Conservation (phyloP, 2,113 vertebrate species). For the Pyrgilauda ruficollis region DNA sequence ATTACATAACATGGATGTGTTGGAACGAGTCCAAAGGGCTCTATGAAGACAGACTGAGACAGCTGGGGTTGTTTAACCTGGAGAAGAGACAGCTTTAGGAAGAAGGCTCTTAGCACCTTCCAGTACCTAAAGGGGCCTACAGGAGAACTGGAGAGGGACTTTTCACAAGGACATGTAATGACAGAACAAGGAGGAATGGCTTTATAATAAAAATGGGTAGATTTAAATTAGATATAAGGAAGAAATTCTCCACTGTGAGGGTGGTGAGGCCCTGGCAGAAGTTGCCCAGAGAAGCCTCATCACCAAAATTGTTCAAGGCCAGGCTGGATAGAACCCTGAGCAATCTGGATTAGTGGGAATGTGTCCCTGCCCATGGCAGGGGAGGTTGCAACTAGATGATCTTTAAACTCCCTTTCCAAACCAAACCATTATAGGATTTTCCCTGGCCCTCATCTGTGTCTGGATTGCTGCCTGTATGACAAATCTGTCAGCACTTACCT, state of each 20-base stretch:
- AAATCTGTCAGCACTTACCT: background rate
- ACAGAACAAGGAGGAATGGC: background rate
- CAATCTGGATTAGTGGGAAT: rapidly evolving
- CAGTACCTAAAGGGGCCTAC: background rate
- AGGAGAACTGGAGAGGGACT: background rate
- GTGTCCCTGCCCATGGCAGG: background rate
- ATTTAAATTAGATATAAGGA: background rate
- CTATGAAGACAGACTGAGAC: background rate
- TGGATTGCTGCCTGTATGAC: background rate
- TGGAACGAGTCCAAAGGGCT: background rate
- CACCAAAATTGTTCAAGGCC: background rate
- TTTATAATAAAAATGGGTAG: background rate
- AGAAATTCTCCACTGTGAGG: background rate
- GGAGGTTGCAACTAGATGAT: rapidly evolving
- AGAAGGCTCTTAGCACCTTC: background rate
- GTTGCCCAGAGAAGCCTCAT: background rate
- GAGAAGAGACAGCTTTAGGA: background rate
- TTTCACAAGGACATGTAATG: background rate
- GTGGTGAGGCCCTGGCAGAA: background rate
- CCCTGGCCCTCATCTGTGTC: background rate
- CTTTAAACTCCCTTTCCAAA: background rate
- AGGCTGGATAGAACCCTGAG: background rate
- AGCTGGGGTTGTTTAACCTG: background rate
- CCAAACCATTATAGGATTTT: background rate
- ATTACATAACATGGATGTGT: background rate